These are phyloP conservation scores for Mesorhabditis sp. DNA, from an alignment of 2,888 invertebrate species.

Conservation along the genomic window DNA sequence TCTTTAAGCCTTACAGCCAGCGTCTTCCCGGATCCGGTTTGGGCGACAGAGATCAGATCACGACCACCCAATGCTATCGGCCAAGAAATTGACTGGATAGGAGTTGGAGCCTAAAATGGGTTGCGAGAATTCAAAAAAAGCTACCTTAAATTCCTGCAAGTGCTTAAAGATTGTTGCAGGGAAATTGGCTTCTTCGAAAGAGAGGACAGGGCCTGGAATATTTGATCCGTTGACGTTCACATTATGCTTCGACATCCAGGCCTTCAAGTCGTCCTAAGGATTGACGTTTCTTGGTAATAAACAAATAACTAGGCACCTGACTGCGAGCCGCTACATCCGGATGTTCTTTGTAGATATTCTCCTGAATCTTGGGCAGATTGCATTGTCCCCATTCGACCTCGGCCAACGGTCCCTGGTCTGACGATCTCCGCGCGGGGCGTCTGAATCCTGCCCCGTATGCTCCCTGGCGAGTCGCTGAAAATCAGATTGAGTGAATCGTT, in stretches of 20 bases:
- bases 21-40: slow-evolving; percentile 5
- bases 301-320: slow-evolving; percentile 17
- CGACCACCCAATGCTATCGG: background rate
- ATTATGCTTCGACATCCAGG: slow-evolving; percentile 75
- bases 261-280: slow-evolving; percentile 61
- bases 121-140: background rate
- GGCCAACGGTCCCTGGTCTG: slow-evolving; percentile 35
- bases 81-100: slow-evolving; percentile 2
- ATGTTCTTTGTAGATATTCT: slow-evolving; percentile 47
- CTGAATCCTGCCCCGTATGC: too few relatives aligned
- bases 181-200: slow-evolving; percentile 84
- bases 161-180: slow-evolving; percentile 8
- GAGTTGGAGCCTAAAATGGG: background rate
- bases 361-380: slow-evolving; percentile 35
- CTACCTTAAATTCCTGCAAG: slow-evolving; percentile 8
- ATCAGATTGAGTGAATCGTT: too few relatives aligned
- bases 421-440: background rate
- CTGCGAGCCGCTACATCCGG: slow-evolving; percentile 39
- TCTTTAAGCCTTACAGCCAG: background rate
- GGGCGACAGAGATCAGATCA: background rate
- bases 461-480: too few relatives aligned
- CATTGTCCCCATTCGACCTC: slow-evolving; percentile 40
- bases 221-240: slow-evolving; percentile 81
- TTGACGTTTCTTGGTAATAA: slow-evolving; percentile 7
- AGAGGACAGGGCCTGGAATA: slow-evolving; percentile 80